A percentile compares a stretch with the other conserved stretches of the same genome.
These are phyloP conservation scores for Raja brachyura DNA, from an alignment of 2,113 vertebrate genomes.

Conservation along the genomic window DNA sequence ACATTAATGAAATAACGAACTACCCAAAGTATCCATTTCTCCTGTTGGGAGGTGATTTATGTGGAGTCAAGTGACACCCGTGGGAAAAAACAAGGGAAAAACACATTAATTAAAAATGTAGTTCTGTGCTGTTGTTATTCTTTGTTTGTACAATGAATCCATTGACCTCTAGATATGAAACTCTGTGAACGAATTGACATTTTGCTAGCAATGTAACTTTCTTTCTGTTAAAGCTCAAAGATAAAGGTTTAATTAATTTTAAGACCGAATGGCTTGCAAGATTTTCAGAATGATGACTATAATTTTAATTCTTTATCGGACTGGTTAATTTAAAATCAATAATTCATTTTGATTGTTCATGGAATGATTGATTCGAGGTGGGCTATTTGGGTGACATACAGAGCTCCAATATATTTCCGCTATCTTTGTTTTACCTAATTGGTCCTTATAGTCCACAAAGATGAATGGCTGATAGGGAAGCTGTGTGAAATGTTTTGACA, in stretches of 20 bases:
- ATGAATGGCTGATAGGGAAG: neutral
- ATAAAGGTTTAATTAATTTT: constrained; percentile 18
- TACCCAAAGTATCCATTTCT: neutral
- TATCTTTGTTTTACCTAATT: constrained; percentile 37
- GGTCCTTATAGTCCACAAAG: constrained; percentile 2
- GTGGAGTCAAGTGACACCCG: neutral
- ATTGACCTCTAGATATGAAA: constrained; percentile 30
- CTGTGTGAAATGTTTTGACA: neutral
- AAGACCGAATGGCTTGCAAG: neutral
- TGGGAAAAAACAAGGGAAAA: neutral
- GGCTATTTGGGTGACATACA: neutral
- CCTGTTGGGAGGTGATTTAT: neutral
- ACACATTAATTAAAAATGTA: constrained; percentile 7
- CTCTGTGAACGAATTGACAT: neutral
- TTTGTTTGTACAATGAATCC: constrained; percentile 11
- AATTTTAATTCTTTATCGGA: constrained; percentile 15
- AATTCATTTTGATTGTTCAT: constrained; percentile 26
- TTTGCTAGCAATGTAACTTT: neutral
- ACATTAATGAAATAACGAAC: constrained; percentile 12
- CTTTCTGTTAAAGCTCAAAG: neutral
- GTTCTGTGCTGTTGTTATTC: neutral
- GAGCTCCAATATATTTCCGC: constrained; percentile 8
- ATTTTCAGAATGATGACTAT: constrained; percentile 14
- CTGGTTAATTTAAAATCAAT: constrained; percentile 38
- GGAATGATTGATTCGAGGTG: constrained; percentile 13